Conservation (phyloP, 2,888 invertebrate genomes). For the Apotomis capreana region DNA sequence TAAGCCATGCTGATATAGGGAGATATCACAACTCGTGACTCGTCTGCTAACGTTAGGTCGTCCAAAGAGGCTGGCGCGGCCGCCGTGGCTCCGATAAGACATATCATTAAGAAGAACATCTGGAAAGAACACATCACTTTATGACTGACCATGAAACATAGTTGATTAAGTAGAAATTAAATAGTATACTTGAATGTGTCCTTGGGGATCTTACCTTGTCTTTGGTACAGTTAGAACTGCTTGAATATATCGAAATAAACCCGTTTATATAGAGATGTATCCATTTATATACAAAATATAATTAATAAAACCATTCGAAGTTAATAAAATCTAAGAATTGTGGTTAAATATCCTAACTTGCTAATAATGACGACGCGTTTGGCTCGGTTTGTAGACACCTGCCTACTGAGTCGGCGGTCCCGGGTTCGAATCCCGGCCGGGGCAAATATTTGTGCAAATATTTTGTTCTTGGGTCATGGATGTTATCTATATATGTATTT, state of each 20-base stretch:
- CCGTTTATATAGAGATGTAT: constrained; percentile 6
- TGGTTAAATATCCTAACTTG: neutral
- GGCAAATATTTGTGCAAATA: too few relatives aligned
- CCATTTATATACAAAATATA: neutral
- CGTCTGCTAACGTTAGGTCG: too few relatives aligned
- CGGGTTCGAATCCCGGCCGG: too few relatives aligned
- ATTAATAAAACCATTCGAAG: constrained; percentile 18
- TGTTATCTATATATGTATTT: too few relatives aligned
- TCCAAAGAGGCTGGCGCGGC: neutral
- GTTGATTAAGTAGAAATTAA: neutral
- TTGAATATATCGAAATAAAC: neutral
- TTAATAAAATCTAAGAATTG: constrained; percentile 10
- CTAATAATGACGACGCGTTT: too few relatives aligned
- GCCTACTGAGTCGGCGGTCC: too few relatives aligned
- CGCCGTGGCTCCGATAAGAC: neutral
- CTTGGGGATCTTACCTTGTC: constrained; percentile 12
- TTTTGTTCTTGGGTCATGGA: too few relatives aligned
- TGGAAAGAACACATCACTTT: neutral
- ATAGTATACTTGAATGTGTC: neutral
- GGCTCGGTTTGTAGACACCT: too few relatives aligned
- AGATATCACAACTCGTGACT: too few relatives aligned
- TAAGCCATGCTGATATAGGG: too few relatives aligned
- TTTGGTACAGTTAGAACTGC: constrained; percentile 6
- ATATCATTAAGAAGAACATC: neutral
- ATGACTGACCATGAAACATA: neutral